These are phyloP conservation scores for Microdon myrmicae DNA, from an alignment of 2,888 invertebrate species.

Conservation along the genomic window DNA sequence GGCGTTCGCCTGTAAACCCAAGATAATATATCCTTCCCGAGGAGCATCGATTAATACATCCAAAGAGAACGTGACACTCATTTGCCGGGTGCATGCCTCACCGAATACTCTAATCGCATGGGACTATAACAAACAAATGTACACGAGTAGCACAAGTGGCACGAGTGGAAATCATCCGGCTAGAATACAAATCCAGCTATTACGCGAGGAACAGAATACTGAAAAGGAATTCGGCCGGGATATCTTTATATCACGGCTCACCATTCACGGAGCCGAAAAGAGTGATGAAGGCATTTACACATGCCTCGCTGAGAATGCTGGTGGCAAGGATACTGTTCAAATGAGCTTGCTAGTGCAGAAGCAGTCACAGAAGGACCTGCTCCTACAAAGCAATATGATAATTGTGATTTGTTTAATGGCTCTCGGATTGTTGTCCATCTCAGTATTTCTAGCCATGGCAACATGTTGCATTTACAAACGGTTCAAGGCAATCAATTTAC, in stretches of 20 bases:
- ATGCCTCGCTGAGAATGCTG: conserved; percentile 84
- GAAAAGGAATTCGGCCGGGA: conserved; percentile 60
- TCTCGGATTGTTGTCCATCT: conserved; percentile 60
- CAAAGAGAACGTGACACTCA: conserved; percentile 76
- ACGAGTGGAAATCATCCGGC: conserved; percentile 43
- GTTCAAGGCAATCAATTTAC: conserved; percentile 58
- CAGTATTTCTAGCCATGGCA: conserved; percentile 60
- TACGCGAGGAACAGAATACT: conserved; percentile 61
- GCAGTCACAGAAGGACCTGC: conserved; percentile 55
- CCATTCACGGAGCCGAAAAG: conserved; percentile 72
- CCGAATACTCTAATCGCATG: conserved; percentile 81
- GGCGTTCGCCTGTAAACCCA: conserved; percentile 85
- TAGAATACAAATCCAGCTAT: conserved; percentile 59
- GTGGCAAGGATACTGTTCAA: conserved; percentile 80
- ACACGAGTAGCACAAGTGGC: conserved; percentile 32
- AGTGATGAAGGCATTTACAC: conserved; percentile 79
- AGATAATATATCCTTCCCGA: conserved; percentile 74
- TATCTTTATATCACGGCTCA: conserved; percentile 67
- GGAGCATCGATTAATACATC: conserved; percentile 72
- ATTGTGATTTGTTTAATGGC: conserved; percentile 61
- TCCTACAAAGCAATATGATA: conserved; percentile 60
- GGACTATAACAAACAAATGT: conserved; percentile 71
- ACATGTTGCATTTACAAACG: conserved; percentile 61
- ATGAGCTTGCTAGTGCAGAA: conserved; percentile 66
- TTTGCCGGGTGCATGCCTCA: conserved; percentile 80